Evolutionary conservation across 2,797 vertebrate species (phyloP), one percentile per base, ranked within the genome.

Genomic region (Naso thynnoides): DNA sequence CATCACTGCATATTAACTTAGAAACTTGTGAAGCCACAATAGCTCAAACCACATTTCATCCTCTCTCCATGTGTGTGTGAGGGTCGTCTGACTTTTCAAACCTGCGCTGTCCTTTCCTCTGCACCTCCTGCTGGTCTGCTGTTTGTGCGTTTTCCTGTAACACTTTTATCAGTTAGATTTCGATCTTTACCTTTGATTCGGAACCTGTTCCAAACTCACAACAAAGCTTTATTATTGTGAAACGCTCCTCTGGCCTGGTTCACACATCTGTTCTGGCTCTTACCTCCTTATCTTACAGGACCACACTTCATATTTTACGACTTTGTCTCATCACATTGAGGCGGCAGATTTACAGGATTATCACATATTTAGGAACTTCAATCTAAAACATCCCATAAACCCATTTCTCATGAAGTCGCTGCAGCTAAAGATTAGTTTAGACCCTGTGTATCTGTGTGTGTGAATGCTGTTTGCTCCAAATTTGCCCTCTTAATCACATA

Each of bases 111-210:
- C n/a, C 2, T 23, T 50, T 47, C 76, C 33, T 14, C 60, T 67
- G 69, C 81, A 60, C 79, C 84, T 81, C 87, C 83, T 85, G 77
- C 81, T 84, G 84, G 70, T 52, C 63, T n/a, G 2, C 38, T 38
- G 13, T 47, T 48, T 33, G 23, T 5, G 36, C 27, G 56, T 77
- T 74, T 70, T 52, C 50, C 65, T 41, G 47, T 11, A 31, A 36
- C 45, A n/a, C 55, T 66, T 72, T 52, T 24, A 68, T 77, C 79
- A 76, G 86, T 82, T 82, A 81, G 82, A 80, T 81, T 58, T 70
- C 5, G 1, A 76, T 82, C 72, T 81, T 31, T 38, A 44, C 72
- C 65, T 79, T 74, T 82, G 74, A 73, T 53, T 54, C 8, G 42
- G 16, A 41, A 62, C 64, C n/a, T n/a, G 61, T 31, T 79, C 45